Conservation (phyloP, 2,888 invertebrate species). For the Diabrotica balteata region DNA sequence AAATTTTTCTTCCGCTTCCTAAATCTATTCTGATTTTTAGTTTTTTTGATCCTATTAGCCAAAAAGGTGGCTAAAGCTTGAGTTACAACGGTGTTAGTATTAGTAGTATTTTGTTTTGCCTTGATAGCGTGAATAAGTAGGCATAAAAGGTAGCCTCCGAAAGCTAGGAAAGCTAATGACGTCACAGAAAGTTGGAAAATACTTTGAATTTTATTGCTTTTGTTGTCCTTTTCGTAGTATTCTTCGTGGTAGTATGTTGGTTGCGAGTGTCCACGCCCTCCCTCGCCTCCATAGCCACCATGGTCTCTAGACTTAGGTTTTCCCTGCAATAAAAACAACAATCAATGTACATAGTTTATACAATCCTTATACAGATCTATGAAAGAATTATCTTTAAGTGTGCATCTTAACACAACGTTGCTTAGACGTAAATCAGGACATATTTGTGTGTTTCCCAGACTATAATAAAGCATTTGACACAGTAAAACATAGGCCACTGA, state of each 20-base stretch:
- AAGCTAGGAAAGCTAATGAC: constrained; percentile 81
- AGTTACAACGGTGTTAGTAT: constrained; percentile 48
- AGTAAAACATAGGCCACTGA: too few species aligned
- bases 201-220: constrained; percentile 66
- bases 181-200: constrained; percentile 82
- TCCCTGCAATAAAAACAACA: constrained; percentile 13
- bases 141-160: constrained; percentile 83
- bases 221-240: constrained; percentile 59
- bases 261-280: constrained; percentile 21
- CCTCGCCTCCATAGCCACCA: constrained; percentile 42
- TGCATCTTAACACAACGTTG: too few species aligned
- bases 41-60: constrained; percentile 30
- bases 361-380: too few species aligned
- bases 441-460: too few species aligned
- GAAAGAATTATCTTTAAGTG: too few species aligned
- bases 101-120: constrained; percentile 62
- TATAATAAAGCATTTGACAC: too few species aligned
- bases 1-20: constrained; percentile 30
- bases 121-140: constrained; percentile 79
- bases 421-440: too few species aligned
- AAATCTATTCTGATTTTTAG: constrained; percentile 20
- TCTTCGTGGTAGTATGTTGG: constrained; percentile 41
- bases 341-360: not conserved
- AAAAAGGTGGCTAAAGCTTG: constrained; percentile 50
- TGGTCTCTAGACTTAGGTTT: constrained; percentile 47